These are phyloP conservation scores for Xestobium rufovillosum DNA, from an alignment of 2,888 invertebrate species.

Conservation along the genomic window DNA sequence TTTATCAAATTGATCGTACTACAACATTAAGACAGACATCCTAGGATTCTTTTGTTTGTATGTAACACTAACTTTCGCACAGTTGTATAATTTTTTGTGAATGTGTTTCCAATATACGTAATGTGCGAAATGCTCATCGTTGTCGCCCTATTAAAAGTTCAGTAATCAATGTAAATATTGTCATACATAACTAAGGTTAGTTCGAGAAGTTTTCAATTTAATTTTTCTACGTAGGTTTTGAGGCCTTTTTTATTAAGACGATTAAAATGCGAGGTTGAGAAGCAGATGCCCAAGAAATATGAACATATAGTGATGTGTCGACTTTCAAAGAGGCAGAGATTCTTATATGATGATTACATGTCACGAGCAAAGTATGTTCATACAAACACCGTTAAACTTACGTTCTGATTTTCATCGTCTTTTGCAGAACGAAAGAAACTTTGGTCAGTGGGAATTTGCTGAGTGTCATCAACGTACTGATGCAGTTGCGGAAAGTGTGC, in stretches of 20 bases:
- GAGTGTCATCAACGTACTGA: slow-evolving; percentile 92
- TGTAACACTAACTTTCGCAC: no score
- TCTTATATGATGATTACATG: slow-evolving; percentile 99
- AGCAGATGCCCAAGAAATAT: slow-evolving; percentile 94
- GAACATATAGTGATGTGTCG: slow-evolving; percentile 92
- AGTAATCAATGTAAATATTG: no score
- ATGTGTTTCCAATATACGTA: no score
- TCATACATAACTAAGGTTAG: no score
- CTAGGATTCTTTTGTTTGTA: no score
- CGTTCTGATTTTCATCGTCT: no score
- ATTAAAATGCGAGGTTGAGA: slow-evolving; percentile 91
- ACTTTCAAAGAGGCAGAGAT: slow-evolving; percentile 91
- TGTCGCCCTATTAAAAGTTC: no score
- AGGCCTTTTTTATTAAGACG: slow-evolving; percentile 89
- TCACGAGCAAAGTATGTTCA: slow-evolving; percentile 76
- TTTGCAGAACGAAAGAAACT: slow-evolving; percentile 81
- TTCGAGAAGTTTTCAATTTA: slow-evolving; percentile 20
- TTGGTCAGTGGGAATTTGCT: slow-evolving; percentile 87
- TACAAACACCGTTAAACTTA: slow-evolving; percentile 3
- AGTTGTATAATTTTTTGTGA: no score
- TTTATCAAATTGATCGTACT: no score
- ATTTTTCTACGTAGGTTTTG: slow-evolving; percentile 58
- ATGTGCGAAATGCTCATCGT: no score
- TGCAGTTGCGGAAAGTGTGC: slow-evolving; percentile 96
- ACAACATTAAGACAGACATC: no score